These are phyloP conservation scores for Pica pica DNA, from an alignment of 2,113 vertebrate species.

Conservation along the genomic window DNA sequence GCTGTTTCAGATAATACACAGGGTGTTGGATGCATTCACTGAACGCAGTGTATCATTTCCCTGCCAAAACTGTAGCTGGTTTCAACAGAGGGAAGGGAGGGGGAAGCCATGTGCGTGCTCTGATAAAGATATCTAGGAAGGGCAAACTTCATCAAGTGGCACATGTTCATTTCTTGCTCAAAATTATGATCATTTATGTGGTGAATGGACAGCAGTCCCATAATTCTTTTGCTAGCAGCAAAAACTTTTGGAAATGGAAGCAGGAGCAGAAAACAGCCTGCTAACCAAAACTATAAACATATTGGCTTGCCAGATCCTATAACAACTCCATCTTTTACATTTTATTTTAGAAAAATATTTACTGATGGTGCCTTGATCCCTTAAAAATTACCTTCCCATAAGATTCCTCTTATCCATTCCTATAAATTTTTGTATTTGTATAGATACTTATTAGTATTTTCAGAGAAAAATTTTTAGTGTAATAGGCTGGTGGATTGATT, in stretches of 20 bases:
- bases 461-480: background rate
- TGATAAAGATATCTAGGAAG: slow-evolving; percentile 43
- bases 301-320: background rate
- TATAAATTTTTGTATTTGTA: background rate
- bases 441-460: background rate
- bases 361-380: background rate
- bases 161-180: background rate
- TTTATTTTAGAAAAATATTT: background rate
- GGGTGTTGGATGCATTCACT: background rate
- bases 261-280: background rate
- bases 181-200: background rate
- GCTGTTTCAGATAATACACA: background rate
- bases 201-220: background rate
- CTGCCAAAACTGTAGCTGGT: slow-evolving; percentile 15
- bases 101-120: background rate
- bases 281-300: background rate
- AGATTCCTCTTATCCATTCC: background rate
- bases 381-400: background rate
- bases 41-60: background rate
- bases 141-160: background rate
- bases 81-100: background rate
- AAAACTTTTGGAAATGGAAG: background rate
- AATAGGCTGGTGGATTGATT: background rate
- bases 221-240: background rate
- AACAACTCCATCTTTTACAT: background rate